Evolutionary conservation across 2,113 vertebrate genomes (phyloP).

Genomic region (Chaetodon auriga): DNA sequence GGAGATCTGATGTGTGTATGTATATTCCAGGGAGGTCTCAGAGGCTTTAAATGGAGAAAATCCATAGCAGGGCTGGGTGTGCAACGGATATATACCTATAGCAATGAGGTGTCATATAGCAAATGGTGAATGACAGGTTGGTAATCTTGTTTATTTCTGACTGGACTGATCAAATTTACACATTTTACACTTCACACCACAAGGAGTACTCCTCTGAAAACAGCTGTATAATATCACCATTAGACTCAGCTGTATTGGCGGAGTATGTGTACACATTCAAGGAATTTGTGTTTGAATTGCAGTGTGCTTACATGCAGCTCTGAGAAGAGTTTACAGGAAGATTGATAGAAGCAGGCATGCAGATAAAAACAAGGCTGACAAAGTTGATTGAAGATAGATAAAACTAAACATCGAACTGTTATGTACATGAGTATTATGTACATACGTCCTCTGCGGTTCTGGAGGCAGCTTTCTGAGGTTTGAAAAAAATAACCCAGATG

Average conservation of each 20-base stretch:
- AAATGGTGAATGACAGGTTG: not conserved
- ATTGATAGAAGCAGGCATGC: too few species aligned
- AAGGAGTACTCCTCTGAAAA: not conserved
- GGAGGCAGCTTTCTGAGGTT: not conserved
- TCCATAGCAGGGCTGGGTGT: not conserved
- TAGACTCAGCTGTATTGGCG: not conserved
- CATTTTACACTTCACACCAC: not conserved
- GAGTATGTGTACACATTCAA: too few species aligned
- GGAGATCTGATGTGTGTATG: slow-evolving; percentile 21
- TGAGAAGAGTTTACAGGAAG: too few species aligned
- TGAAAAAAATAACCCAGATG: not conserved
- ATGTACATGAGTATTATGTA: too few species aligned
- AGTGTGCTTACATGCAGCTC: too few species aligned
- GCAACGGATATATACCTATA: not conserved
- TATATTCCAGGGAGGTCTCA: not conserved
- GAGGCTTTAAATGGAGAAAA: slow-evolving; percentile 2
- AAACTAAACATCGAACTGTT: too few species aligned
- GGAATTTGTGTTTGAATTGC: too few species aligned
- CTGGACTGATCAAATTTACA: not conserved
- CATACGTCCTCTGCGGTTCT: not conserved
- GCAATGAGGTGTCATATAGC: not conserved
- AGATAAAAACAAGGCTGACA: too few species aligned
- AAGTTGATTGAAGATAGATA: too few species aligned
- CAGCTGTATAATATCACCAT: not conserved
- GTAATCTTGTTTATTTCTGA: not conserved